Conservation (phyloP, 1,140 invertebrate genomes). For the Heliconius hewitsoni region DNA sequence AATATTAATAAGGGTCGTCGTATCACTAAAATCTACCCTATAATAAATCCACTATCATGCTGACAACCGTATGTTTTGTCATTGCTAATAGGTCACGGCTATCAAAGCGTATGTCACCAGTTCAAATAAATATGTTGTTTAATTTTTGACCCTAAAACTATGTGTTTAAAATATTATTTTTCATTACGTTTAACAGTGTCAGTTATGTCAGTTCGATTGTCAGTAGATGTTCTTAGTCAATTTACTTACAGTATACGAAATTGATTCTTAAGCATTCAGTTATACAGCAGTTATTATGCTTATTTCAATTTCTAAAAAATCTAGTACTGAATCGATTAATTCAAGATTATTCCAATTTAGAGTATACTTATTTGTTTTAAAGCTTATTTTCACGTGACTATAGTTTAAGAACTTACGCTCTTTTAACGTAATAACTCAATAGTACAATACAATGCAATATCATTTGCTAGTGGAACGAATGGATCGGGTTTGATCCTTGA, state of each 20-base stretch:
- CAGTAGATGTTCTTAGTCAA: slow-evolving; percentile 4
- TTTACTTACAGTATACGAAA: neutral
- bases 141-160: slow-evolving; percentile 24
- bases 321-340: neutral
- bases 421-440: neutral
- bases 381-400: neutral
- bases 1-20: slow-evolving; percentile 30
- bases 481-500: slow-evolving; percentile 70
- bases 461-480: slow-evolving; percentile 67
- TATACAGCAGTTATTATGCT: slow-evolving; percentile 17
- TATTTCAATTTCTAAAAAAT: neutral
- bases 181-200: neutral
- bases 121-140: slow-evolving; percentile 28
- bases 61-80: slow-evolving; percentile 76
- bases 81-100: slow-evolving; percentile 70
- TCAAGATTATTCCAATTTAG: neutral
- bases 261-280: neutral
- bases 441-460: slow-evolving; percentile 65
- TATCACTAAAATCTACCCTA: slow-evolving; percentile 40
- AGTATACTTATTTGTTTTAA: neutral
- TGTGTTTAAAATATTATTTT: neutral
- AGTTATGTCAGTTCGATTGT: neutral
- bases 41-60: slow-evolving; percentile 70
- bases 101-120: slow-evolving; percentile 62
- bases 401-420: neutral